Evolutionary conservation across 2,113 vertebrate genomes (phyloP), one percentile per base, ranked within the genome.

Genomic region (Lagopus muta): DNA sequence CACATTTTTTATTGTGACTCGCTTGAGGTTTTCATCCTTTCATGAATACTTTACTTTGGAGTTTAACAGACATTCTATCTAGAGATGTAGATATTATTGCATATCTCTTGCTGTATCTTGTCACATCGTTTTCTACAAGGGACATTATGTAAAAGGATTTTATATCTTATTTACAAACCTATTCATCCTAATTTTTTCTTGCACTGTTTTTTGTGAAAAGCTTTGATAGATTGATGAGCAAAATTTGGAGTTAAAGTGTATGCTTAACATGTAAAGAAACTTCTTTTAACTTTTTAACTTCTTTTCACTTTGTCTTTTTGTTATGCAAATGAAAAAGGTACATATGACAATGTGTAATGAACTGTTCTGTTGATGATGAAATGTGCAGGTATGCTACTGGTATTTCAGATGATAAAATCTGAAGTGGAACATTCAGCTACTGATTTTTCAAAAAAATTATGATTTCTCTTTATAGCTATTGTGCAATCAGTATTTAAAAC

Each of bases 31-130:
- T 93, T 45, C 34, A 72, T 78, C 32, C 9, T n/a, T 92, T 61
- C 66, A 67, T 91, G 92, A 88, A n/a, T 88, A 57, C 89, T 85
- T 88, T 88, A 57, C 89, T 85, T 88, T 77, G 32, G 72, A 89
- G 62, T 80, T 19, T 77, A 77, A 72, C 32, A 85, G 54, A 52
- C 85, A 8, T 62, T 92, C n/a, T 81, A 2, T 60, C 11, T 60
- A 12, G 55, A 89, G 25, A 36, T 88, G 5, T 43, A 77, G 74
- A 34, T 92, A 64, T 7, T 13, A 57, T n/a, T 58, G 34, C 61
- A 70, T 16, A 6, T 22, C 20, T 78, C 19, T 52, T 89, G 40
- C 73, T 91, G 24, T 91, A 61, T 74, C 69, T 60, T 57, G 34
- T 76, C 38, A 64, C 22, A 2, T 5, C n/a, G 13, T 47, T 73